Percentiles rank a stretch among this genome's conserved stretches.
phyloP scores from a whole-genome alignment of 1,140 invertebrate genomes.

The Bombus cullumanus region DNA sequence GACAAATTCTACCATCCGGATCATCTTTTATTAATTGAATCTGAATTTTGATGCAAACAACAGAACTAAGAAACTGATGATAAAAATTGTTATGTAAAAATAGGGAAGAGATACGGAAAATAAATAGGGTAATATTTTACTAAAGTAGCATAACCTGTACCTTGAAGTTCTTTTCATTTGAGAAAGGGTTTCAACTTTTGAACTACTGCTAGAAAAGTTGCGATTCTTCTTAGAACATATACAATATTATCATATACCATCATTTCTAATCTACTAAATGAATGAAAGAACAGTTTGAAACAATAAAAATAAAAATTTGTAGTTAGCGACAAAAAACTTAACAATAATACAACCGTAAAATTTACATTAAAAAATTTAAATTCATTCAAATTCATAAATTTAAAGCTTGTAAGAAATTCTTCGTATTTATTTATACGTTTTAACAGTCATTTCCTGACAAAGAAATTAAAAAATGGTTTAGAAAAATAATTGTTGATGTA shows the following conservation, averaged over 20 bases:
- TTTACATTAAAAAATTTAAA: neutral
- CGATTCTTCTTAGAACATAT: neutral
- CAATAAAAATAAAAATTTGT: too few relatives aligned
- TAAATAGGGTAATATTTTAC: neutral
- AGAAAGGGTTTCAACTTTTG: slow-evolving; percentile 1
- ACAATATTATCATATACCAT: neutral
- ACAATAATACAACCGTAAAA: neutral
- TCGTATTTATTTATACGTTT: neutral
- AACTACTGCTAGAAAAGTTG: neutral
- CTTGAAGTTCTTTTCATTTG: slow-evolving; percentile 9
- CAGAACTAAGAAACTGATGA: neutral
- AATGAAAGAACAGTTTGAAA: neutral
- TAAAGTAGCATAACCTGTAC: neutral
- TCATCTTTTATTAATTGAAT: slow-evolving; percentile 1
- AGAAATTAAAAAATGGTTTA: neutral
- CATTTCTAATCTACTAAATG: neutral
- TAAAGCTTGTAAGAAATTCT: neutral
- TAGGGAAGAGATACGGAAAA: neutral
- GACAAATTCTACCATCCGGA: neutral
- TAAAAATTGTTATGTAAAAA: neutral
- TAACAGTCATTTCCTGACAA: neutral
- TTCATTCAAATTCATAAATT: neutral
- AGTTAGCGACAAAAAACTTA: neutral
- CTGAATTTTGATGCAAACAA: neutral
- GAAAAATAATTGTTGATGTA: slow-evolving; percentile 7